Conservation (phyloP, 2,888 invertebrate species). For the Muscina levida region DNA sequence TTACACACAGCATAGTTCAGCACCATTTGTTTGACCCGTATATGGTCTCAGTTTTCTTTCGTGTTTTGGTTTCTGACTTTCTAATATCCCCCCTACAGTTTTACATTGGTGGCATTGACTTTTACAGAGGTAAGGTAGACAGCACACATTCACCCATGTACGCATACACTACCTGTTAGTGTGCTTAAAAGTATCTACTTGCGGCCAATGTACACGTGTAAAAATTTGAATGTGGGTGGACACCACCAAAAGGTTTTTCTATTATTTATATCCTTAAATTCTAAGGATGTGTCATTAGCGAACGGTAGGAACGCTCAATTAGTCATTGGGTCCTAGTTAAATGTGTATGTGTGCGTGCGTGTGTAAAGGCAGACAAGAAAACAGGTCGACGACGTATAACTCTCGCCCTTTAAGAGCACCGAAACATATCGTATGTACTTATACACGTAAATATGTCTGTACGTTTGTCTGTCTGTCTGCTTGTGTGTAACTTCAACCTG, state of each 20-base stretch:
- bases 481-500: conserved; percentile 26
- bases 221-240: conserved; percentile 33
- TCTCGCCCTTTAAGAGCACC: too few relatives aligned
- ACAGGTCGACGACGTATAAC: conserved; percentile 14
- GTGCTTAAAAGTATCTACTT: too few relatives aligned
- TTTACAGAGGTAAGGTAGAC: too few relatives aligned
- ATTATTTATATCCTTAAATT: conserved; percentile 24
- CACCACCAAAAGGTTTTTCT: conserved; percentile 11
- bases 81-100: too few relatives aligned
- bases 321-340: neutral
- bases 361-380: neutral
- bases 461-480: neutral
- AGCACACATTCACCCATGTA: too few relatives aligned
- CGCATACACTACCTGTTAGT: too few relatives aligned
- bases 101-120: too few relatives aligned
- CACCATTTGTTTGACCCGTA: too few relatives aligned
- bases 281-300: conserved; percentile 23
- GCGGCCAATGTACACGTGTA: too few relatives aligned
- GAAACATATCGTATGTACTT: neutral
- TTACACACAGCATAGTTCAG: too few relatives aligned
- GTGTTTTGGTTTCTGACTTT: too few relatives aligned
- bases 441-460: neutral
- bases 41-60: too few relatives aligned
- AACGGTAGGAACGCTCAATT: conserved; percentile 15
- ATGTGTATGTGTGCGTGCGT: neutral